Evolutionary conservation across 92 coral and sea anemone species (phyloP).

Genomic region (Ricordea florida): DNA sequence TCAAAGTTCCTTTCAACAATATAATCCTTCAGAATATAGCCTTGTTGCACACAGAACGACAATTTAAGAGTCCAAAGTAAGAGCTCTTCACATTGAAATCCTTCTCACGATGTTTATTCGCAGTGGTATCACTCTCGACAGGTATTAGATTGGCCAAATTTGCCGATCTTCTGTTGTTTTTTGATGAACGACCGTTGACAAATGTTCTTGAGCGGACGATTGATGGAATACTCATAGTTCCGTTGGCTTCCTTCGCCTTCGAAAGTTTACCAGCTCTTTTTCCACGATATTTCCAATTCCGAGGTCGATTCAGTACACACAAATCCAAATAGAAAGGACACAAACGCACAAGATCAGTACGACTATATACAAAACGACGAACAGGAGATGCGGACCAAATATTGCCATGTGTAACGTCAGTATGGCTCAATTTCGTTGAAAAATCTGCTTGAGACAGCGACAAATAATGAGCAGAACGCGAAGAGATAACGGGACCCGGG

Average conservation of each 20-base stretch:
- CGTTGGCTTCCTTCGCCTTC: background rate
- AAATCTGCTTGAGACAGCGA: background rate
- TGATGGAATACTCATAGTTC: background rate
- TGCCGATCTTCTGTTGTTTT: too few relatives aligned
- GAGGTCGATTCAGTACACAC: background rate
- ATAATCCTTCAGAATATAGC: slow-evolving; percentile 41
- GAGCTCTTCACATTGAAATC: too few relatives aligned
- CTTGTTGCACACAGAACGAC: slow-evolving; percentile 38
- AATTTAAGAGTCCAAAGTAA: slow-evolving; percentile 27
- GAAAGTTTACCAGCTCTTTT: background rate
- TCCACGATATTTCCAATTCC: background rate
- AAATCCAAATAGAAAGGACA: background rate
- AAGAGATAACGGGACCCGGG: background rate
- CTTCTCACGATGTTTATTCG: too few relatives aligned
- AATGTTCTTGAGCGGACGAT: background rate
- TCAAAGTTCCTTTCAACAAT: slow-evolving; percentile 47
- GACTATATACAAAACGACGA: background rate
- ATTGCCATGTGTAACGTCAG: background rate
- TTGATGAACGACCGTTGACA: too few relatives aligned
- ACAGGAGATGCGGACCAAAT: background rate
- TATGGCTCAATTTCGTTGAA: background rate
- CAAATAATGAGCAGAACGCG: background rate
- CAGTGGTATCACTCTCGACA: background rate
- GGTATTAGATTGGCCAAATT: background rate
- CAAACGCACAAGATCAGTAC: background rate